These are phyloP conservation scores for Asteroscopus sphinx DNA, from an alignment of 2,888 invertebrate genomes.

Conservation along the genomic window DNA sequence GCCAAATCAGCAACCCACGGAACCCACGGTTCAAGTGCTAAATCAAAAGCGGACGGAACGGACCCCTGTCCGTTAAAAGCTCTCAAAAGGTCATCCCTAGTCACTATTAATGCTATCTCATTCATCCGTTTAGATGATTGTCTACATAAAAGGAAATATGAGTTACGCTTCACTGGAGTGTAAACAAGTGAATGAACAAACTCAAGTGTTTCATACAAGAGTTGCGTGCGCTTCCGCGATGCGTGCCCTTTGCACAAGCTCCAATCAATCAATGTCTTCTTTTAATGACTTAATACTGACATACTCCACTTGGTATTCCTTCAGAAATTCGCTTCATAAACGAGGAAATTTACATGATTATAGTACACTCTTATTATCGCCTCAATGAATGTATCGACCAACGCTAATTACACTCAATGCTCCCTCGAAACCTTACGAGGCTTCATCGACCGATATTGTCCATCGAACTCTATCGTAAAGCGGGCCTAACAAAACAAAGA, in stretches of 20 bases:
- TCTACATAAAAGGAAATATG: conserved; percentile 42
- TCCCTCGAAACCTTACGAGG: conserved; percentile 78
- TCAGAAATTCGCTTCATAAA: conserved; percentile 75
- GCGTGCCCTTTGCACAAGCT: conserved; percentile 78
- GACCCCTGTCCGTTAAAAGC: conserved; percentile 31
- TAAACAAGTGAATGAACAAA: conserved; percentile 60
- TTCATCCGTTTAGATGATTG: conserved; percentile 39
- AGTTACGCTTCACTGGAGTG: conserved; percentile 37
- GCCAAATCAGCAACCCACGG: conserved; percentile 31
- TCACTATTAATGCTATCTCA: conserved; percentile 23
- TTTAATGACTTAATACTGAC: conserved; percentile 87
- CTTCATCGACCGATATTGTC: conserved; percentile 81
- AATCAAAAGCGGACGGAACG: conserved; percentile 17
- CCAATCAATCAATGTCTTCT: conserved; percentile 84
- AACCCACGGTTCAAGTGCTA: conserved; percentile 3
- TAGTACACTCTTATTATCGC: conserved; percentile 73
- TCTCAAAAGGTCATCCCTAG: conserved; percentile 36
- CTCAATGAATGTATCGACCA: conserved; percentile 69
- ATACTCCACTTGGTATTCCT: conserved; percentile 70
- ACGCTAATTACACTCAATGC: conserved; percentile 74
- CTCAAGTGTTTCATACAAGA: conserved; percentile 66
- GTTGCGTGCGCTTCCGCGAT: conserved; percentile 81
- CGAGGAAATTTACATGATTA: conserved; percentile 77
- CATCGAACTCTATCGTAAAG: conserved; percentile 79
- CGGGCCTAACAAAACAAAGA: conserved; percentile 81